Evolutionary conservation across 2,797 vertebrate species (phyloP).

Genomic region (Microctenopoma stevenorrisi): DNA sequence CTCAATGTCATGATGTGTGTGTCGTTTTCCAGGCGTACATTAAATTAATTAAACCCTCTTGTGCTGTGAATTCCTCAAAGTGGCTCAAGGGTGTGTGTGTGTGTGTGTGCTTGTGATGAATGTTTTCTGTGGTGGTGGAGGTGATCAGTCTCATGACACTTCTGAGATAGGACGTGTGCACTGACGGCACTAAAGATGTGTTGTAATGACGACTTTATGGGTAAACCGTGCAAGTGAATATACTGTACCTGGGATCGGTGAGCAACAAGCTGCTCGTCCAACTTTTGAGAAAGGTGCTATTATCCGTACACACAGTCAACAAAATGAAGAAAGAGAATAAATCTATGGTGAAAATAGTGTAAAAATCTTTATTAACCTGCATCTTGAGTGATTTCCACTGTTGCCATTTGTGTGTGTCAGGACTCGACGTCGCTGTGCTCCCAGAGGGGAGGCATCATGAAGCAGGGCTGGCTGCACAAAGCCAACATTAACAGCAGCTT

Average conservation of each 20-base stretch:
- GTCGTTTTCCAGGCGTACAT: slow-evolving; percentile 17
- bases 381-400: neutral
- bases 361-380: neutral
- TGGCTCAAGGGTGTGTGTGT: neutral
- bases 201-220: slow-evolving; percentile 7
- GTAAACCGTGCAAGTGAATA: neutral
- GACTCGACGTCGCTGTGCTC: slow-evolving; percentile 94
- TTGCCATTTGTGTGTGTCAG: slow-evolving; percentile 71
- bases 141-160: slow-evolving; percentile 40
- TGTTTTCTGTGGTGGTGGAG: slow-evolving; percentile 28
- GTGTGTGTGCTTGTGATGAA: slow-evolving; percentile 10
- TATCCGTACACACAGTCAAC: neutral
- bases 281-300: neutral
- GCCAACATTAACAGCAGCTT: slow-evolving; percentile 98
- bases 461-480: slow-evolving; percentile 98
- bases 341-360: neutral
- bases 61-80: slow-evolving; percentile 9
- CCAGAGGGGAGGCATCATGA: slow-evolving; percentile 94
- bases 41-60: slow-evolving; percentile 22
- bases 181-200: neutral
- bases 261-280: neutral
- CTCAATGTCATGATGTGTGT: slow-evolving; percentile 18
- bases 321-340: neutral
- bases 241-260: neutral
- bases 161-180: slow-evolving; percentile 2